Conservation (phyloP, 1,140 invertebrate genomes). For the Zaprionus tsacasi region DNA sequence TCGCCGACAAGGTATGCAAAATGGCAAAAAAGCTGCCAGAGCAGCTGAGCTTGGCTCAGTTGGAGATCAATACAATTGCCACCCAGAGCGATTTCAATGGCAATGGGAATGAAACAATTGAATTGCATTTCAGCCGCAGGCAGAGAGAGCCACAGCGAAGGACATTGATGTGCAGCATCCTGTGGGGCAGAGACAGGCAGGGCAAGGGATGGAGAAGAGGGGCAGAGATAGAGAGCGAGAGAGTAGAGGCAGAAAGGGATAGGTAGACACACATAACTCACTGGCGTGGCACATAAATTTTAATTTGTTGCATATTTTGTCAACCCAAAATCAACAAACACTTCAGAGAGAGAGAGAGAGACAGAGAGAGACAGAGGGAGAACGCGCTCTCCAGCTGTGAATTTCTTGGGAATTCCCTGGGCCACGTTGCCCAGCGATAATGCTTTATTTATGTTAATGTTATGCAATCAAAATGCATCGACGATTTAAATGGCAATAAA, state of each 20-base stretch:
- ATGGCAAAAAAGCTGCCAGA: conserved; percentile 28
- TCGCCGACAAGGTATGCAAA: conserved; percentile 30
- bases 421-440: conserved; percentile 54
- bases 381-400: conserved; percentile 76
- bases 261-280: conserved; percentile 59
- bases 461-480: conserved; percentile 82
- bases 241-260: conserved; percentile 7
- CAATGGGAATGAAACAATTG: conserved; percentile 64
- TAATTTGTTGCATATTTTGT: conserved; percentile 84
- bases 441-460: conserved; percentile 84
- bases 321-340: conserved; percentile 79
- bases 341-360: conserved; percentile 11
- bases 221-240: conserved; percentile 7
- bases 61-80: conserved; percentile 79
- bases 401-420: conserved; percentile 84
- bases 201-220: no score
- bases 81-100: conserved; percentile 54
- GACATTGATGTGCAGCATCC: conserved; percentile 80
- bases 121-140: conserved; percentile 77
- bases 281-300: conserved; percentile 78
- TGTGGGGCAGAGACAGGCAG: conserved; percentile 31
- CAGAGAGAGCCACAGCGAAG: conserved; percentile 32
- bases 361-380: background rate
- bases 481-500: conserved; percentile 83
- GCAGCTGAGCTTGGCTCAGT: conserved; percentile 44